Conservation (phyloP, 2,888 invertebrate genomes). For the Ferrisia virgata region DNA sequence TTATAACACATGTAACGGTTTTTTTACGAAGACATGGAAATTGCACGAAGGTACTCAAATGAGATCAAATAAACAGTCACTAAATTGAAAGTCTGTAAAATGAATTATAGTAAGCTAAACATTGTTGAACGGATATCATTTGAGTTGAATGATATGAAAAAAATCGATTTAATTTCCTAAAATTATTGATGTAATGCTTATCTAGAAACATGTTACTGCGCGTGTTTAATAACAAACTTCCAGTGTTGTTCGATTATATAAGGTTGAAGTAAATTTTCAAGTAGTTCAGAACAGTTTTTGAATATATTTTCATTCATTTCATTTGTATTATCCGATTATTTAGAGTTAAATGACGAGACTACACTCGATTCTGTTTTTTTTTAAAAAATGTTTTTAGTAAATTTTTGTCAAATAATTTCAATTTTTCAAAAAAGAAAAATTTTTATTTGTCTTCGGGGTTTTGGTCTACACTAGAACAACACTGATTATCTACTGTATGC, state of each 20-base stretch:
- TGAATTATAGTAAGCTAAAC: background rate
- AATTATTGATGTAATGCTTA: background rate
- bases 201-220: background rate
- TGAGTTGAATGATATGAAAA: background rate
- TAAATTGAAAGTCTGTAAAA: background rate
- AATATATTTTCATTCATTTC: background rate
- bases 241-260: background rate
- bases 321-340: background rate
- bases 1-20: background rate
- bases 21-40: background rate
- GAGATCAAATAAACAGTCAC: background rate
- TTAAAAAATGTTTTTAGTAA: background rate
- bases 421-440: background rate
- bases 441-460: background rate
- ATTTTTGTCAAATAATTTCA: background rate
- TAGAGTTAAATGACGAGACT: too few species aligned
- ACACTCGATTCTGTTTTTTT: background rate
- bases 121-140: background rate
- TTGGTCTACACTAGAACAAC: background rate
- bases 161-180: background rate
- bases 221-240: background rate
- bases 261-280: background rate
- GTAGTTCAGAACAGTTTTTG: background rate
- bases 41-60: background rate
- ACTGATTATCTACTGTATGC: background rate